A percentile compares a stretch with the other conserved stretches of the same genome.
These are phyloP conservation scores for Rhagonycha fulva DNA, from an alignment of 2,888 invertebrate species.

Conservation along the genomic window DNA sequence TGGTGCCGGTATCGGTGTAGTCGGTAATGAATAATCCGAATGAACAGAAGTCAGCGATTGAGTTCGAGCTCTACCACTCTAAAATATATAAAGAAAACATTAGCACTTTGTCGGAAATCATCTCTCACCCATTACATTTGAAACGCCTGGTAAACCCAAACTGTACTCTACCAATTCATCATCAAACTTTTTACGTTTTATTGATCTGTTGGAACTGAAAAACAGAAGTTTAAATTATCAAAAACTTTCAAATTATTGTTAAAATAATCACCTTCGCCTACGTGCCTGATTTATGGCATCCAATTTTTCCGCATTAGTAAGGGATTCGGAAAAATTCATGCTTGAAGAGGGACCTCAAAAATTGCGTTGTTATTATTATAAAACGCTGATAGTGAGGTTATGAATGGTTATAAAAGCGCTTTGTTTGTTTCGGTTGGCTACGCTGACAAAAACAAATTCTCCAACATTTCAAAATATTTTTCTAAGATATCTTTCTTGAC, in stretches of 20 bases:
- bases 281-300: constrained; percentile 50
- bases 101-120: neutral
- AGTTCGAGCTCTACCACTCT: constrained; percentile 53
- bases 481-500: neutral
- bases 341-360: neutral
- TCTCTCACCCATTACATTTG: constrained; percentile 51
- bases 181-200: constrained; percentile 94
- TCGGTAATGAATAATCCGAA: constrained; percentile 44
- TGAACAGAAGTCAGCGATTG: constrained; percentile 47
- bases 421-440: neutral
- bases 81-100: constrained; percentile 23
- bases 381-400: neutral
- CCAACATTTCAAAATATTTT: neutral
- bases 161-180: constrained; percentile 96
- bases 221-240: constrained; percentile 11
- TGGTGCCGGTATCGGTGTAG: constrained; percentile 49
- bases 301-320: constrained; percentile 35
- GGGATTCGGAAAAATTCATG: constrained; percentile 37
- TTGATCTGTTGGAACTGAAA: constrained; percentile 86
- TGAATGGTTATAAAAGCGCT: neutral
- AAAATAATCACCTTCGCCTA: constrained; percentile 45
- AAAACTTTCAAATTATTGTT: constrained; percentile 1
- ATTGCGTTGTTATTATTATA: neutral
- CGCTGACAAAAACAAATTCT: neutral
- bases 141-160: constrained; percentile 65